phyloP scores from a whole-genome alignment of 1,140 invertebrate species.

The Drosophila sucinea region DNA sequence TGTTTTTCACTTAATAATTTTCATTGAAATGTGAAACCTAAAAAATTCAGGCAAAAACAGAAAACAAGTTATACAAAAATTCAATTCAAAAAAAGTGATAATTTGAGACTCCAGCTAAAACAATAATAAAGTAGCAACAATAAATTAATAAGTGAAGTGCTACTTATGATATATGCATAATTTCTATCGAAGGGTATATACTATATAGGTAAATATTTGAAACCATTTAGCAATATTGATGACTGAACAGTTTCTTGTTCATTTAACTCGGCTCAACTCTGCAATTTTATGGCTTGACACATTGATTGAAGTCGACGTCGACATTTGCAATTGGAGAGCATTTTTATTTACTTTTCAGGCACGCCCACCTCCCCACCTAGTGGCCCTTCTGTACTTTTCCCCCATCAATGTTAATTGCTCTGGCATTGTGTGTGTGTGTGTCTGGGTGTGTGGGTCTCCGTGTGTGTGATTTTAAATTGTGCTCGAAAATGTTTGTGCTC shows the following conservation, averaged over 20 bases:
- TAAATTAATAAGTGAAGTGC: not conserved
- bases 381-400: slow-evolving; percentile 9
- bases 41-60: not conserved
- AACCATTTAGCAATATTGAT: not conserved
- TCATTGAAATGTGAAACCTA: not conserved
- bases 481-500: slow-evolving; percentile 48
- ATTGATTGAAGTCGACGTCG: slow-evolving; percentile 65
- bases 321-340: slow-evolving; percentile 57
- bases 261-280: not conserved
- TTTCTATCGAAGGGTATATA: not conserved
- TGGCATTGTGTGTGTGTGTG: slow-evolving; percentile 1
- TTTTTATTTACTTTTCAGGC: slow-evolving; percentile 48
- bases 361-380: too few relatives aligned
- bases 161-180: not conserved
- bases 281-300: slow-evolving; percentile 47
- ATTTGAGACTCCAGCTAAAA: not conserved
- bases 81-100: not conserved
- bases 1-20: not conserved
- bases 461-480: slow-evolving; percentile 56
- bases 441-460: not conserved
- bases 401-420: slow-evolving; percentile 69
- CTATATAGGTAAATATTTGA: not conserved
- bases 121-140: not conserved
- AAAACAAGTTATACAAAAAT: not conserved
- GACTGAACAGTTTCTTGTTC: slow-evolving; percentile 7